phyloP scores from a whole-genome alignment of 1,140 invertebrate species.

The Teleogryllus occipitalis region DNA sequence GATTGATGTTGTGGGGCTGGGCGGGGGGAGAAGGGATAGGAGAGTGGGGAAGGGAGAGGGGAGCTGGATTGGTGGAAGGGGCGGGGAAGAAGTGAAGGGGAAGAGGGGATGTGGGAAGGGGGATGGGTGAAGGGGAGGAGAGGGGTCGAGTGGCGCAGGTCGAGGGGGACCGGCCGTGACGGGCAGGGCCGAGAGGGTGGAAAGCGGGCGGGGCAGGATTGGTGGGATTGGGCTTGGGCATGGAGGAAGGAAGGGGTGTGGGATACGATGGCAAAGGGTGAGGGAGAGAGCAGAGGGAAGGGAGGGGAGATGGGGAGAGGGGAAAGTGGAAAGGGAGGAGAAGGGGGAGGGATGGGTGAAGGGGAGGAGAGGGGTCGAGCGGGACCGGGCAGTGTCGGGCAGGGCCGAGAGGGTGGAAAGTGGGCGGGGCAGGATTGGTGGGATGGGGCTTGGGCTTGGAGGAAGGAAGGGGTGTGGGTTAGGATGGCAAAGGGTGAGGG shows the following conservation, averaged over 20 bases:
- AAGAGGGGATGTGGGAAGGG: background rate
- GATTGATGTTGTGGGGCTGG: background rate
- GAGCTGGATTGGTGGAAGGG: background rate
- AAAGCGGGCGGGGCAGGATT: background rate
- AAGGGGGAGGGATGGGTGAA: background rate
- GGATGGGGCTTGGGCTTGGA: background rate
- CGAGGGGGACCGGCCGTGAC: background rate
- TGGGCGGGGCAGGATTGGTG: background rate
- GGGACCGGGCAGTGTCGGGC: background rate
- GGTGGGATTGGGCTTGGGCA: background rate
- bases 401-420: background rate
- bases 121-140: background rate
- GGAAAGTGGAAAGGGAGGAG: background rate
- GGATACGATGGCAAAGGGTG: conserved; percentile 7
- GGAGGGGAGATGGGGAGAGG: background rate
- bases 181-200: background rate
- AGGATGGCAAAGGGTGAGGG: conserved; percentile 12
- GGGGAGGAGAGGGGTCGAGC: too few species aligned
- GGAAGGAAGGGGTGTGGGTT: conserved; percentile 11
- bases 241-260: conserved; percentile 13
- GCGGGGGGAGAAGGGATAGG: background rate
- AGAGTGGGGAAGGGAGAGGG: background rate
- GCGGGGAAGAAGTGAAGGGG: background rate
- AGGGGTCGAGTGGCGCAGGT: background rate
- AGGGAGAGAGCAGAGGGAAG: conserved; percentile 12